phyloP scores from a whole-genome alignment of 2,113 vertebrate species.

The Coturnix japonica region DNA sequence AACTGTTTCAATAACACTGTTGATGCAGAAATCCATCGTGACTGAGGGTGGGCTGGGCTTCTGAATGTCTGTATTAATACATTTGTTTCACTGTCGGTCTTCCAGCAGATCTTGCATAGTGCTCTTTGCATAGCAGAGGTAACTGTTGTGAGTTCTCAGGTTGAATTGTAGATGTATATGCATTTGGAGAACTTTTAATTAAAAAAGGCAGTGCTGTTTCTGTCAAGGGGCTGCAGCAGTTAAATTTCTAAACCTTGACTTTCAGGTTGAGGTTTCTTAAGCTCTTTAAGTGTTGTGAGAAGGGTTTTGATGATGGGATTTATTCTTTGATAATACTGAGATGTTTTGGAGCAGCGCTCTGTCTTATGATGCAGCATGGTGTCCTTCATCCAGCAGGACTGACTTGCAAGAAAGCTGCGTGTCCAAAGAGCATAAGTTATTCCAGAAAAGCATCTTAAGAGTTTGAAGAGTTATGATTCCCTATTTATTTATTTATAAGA shows the following conservation, averaged over 20 bases:
- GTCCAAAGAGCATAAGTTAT: background rate
- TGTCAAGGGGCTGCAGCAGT: background rate
- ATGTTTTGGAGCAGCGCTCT: background rate
- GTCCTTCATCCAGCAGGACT: background rate
- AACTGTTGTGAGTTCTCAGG: background rate
- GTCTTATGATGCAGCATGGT: background rate
- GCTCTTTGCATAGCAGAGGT: background rate
- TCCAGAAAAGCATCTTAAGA: constrained; percentile 19
- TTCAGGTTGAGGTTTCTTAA: background rate
- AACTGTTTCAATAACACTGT: constrained; percentile 2
- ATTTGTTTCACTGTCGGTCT: background rate
- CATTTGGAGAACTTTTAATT: background rate
- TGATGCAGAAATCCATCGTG: background rate
- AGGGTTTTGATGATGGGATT: background rate
- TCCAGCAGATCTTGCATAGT: background rate
- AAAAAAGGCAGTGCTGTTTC: background rate
- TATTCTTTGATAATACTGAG: background rate
- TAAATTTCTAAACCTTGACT: background rate
- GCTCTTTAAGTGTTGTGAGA: background rate
- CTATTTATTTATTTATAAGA: constrained; percentile 46
- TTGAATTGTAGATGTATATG: background rate
- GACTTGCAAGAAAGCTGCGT: background rate
- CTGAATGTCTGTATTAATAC: background rate
- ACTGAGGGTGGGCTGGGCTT: constrained; percentile 5
- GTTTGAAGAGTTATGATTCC: constrained; percentile 40